Base-by-base conservation (phyloP, 2,113 vertebrate species). In the Oryzias melastigma region DNA sequence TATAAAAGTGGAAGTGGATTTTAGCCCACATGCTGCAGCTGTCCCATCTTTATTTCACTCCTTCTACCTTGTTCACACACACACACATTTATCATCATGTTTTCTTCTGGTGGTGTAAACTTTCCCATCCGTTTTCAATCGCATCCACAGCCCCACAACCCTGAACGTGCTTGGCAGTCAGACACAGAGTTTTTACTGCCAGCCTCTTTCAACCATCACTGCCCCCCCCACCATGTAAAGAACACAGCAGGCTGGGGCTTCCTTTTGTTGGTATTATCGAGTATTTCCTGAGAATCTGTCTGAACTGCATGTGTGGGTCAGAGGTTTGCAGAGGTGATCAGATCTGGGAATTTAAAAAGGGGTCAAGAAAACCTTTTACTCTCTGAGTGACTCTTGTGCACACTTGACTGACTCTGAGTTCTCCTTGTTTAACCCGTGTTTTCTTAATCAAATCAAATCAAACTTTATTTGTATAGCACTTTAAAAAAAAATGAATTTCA, bases 121-220 rank as follows among this genome's bases (percentile, higher is more conserved):
- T 83, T 87, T 86, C 84, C 83, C 88, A 83, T 90, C 71, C 77
- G 71, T 83, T 83, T 84, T 83, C 82, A 84, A 83, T 80, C 83
- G 71, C 83, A 72, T 77, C 84, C 79, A 80, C 82, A 84, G 82
- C 75, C 68, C 71, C 65, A 16, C 65, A 75, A 80, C 80, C 80
- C 68, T 62, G 61, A 86, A 88, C 84, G 81, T 87, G 86, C 83
- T 86, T 87, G 83, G 87, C 85, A 89, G 76, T 71, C 78, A 60
- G 61, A 76, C 73, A 53, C 60, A 20, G 42, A 76, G 75, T 75
- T 89, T 88, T 89, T 86, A 88, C 75, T 88, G 81, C 80, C 67
- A 85, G 69, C 60, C 59, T 80, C 72, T 76, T 79, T 81, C 78
- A 78, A 72, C 78, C 73, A 71, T 71, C 67, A 68, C 25, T 53